Conservation (phyloP, 2,888 invertebrate species). For the Osedax fenrisi region DNA sequence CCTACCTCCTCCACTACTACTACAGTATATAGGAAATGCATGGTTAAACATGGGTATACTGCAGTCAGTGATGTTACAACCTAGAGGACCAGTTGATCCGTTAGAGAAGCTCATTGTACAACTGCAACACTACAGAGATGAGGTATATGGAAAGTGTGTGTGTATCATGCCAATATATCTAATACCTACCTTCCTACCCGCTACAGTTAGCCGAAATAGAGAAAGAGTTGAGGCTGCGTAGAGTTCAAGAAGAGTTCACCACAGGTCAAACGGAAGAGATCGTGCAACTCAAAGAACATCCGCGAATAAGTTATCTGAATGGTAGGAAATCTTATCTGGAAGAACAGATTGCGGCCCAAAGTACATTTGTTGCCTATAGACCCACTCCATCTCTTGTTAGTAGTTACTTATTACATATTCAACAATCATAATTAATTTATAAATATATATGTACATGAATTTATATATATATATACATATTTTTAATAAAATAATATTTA, state of each 20-base stretch:
- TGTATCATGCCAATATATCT: too few species aligned
- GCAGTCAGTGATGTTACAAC: constrained; percentile 40
- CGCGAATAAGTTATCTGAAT: constrained; percentile 38
- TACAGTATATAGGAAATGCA: constrained; percentile 25
- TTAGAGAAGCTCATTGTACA: constrained; percentile 66
- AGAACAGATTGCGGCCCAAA: constrained; percentile 30
- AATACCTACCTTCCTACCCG: too few species aligned
- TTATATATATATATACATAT: not conserved
- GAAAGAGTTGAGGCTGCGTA: constrained; percentile 28
- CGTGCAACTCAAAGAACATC: constrained; percentile 38
- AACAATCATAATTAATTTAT: not conserved
- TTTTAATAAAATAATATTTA: not conserved
- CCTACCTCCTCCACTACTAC: too few species aligned
- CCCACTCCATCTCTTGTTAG: constrained; percentile 40
- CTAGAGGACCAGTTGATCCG: constrained; percentile 67
- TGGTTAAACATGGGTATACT: constrained; percentile 40
- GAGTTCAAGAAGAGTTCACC: constrained; percentile 32
- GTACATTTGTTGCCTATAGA: constrained; percentile 39
- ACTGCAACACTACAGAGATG: constrained; percentile 60
- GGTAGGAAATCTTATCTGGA: constrained; percentile 31
- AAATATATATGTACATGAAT: not conserved
- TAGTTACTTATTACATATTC: not conserved
- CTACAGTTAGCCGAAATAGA: too few species aligned
- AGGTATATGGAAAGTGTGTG: too few species aligned
- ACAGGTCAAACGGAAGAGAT: constrained; percentile 36